These are phyloP conservation scores for Erythrocercus mccallii DNA, from an alignment of 2,113 vertebrate species.

Conservation along the genomic window DNA sequence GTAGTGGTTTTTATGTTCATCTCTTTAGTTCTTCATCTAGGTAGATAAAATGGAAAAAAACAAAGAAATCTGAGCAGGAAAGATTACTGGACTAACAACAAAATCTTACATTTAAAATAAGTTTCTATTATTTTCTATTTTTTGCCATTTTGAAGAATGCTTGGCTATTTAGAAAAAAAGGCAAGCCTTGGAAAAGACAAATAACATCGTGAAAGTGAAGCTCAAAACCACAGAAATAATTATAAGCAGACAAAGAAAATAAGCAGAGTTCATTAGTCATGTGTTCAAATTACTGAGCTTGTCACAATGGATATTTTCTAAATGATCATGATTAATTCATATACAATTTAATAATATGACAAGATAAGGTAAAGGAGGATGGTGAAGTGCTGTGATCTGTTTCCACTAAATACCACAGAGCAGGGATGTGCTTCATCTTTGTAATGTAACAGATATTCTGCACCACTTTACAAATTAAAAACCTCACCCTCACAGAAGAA, in stretches of 20 bases:
- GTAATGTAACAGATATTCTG: background rate
- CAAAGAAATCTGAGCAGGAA: background rate
- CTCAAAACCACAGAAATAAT: background rate
- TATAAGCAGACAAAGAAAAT: background rate
- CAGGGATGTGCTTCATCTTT: background rate
- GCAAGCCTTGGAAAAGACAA: background rate
- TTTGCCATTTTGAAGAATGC: background rate
- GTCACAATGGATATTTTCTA: background rate
- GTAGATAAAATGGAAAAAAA: background rate
- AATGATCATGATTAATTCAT: background rate
- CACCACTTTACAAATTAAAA: conserved; percentile 20
- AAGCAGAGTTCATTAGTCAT: background rate
- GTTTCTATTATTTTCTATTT: background rate
- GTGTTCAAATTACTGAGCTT: background rate
- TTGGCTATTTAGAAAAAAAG: background rate
- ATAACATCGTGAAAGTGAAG: background rate
- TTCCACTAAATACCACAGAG: background rate
- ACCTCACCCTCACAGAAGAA: background rate
- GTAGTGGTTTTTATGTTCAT: background rate
- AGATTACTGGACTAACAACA: background rate
- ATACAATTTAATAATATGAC: background rate
- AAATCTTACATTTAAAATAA: background rate
- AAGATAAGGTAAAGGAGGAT: background rate
- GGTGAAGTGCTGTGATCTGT: background rate
- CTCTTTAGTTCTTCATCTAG: background rate